These are phyloP conservation scores for Tachysurus vachellii DNA, from an alignment of 2,113 vertebrate species.

Conservation along the genomic window DNA sequence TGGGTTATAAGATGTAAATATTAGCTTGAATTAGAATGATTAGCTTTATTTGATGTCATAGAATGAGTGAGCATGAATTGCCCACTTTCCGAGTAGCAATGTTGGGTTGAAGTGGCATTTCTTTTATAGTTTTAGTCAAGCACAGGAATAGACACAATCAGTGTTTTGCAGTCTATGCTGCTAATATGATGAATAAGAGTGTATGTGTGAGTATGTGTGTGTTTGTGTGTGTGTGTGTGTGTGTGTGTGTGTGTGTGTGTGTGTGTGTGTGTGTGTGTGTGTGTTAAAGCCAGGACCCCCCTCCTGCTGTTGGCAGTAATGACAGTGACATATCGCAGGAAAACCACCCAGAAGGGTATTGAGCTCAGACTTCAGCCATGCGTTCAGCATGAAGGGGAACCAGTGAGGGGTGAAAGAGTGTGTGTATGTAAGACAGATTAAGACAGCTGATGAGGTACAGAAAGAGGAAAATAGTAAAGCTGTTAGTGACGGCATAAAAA, in stretches of 20 bases:
- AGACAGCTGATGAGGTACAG: constrained; percentile 28
- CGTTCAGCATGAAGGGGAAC: constrained; percentile 37
- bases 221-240: constrained; percentile 12
- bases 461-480: constrained; percentile 31
- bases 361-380: constrained; percentile 57
- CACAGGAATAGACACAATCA: background rate
- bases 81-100: background rate
- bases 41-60: background rate
- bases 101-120: background rate
- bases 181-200: constrained; percentile 41
- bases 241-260: constrained; percentile 49
- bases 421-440: constrained; percentile 22
- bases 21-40: background rate
- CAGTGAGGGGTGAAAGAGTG: constrained; percentile 44
- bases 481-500: constrained; percentile 33
- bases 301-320: constrained; percentile 41
- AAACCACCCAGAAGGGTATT: constrained; percentile 54
- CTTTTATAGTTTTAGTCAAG: background rate
- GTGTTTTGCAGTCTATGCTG: constrained; percentile 32
- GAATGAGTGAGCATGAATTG: background rate
- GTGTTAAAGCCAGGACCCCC: constrained; percentile 46
- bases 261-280: constrained; percentile 40
- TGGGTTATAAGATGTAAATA: background rate
- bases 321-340: constrained; percentile 59
- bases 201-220: constrained; percentile 39